Evolutionary conservation across 2,797 vertebrate species (phyloP), one percentile per base, ranked within the genome.

Genomic region (Cetoscarus ocellatus): DNA sequence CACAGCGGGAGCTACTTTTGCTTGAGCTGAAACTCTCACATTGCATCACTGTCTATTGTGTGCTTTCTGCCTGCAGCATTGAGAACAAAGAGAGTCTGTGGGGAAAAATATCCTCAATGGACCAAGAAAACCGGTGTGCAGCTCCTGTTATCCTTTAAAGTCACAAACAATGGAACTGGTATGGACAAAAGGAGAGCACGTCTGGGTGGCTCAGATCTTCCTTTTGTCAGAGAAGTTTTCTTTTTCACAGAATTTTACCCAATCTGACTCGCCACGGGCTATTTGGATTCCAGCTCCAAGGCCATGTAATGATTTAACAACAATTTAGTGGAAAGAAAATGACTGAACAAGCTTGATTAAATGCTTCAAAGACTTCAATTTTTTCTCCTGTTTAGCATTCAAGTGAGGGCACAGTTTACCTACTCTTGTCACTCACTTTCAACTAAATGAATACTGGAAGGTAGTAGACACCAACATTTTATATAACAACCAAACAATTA

Each of bases 21-120:
- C 72, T 71, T 43, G 38, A 79, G 62, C 62, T 71, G 53, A 89
- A 78, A 82, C 75, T 87, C 86, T 89, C 82, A 42, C 61, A 61
- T 89, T 92, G 85, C 89, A 75, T 89, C 85, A 86, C 63, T 56
- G 44, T 50, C 84, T 38, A 90, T 93, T 93, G 92, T 94, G 60
- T 62, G 44, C 65, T 55, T 80, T 87, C 81, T 89, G 83, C 85
- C 70, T 75, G 61, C 77, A 67, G 86, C 79, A 49, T 68, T 9
- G 72, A 55, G 77, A 90, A 93, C 89, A 94, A 93, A 90, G 84
- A 19, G 18, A 14, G 71, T 78, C 81, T 76, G 64, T 75, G 61
- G 86, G 75, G 84, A 82, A 80, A 79, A 70, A 57, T 54, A 73
- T 70, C 75, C 75, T 88, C 86, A 82, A 75, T 86, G 77, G 82